A percentile compares a stretch with the other conserved stretches of the same genome.
Conservation (phyloP, 2,113 vertebrate species). For the Nothocercus nigrocapillus region DNA sequence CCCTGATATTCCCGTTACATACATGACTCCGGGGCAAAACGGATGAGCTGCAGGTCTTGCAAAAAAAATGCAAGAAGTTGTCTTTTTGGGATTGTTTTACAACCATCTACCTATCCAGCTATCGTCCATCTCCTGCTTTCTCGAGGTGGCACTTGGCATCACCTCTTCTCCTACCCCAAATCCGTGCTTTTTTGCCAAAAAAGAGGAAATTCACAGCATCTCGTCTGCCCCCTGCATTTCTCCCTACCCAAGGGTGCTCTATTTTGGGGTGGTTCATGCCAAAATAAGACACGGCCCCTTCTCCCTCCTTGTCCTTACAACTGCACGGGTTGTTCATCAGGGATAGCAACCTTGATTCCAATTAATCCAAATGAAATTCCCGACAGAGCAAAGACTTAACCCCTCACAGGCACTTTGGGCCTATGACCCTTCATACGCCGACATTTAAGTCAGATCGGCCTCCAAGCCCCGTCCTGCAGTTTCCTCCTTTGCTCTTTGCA, state of each 20-base stretch:
- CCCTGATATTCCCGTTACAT: accelerated
- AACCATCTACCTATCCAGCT: neutral
- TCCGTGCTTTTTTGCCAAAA: no score
- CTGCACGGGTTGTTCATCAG: accelerated
- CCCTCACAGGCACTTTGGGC: neutral
- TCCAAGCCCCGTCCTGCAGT: neutral
- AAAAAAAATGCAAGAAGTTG: neutral
- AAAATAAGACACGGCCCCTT: no score
- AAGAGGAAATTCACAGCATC: no score
- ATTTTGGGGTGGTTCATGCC: no score
- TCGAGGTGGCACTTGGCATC: neutral
- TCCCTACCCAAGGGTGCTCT: no score
- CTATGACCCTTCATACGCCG: no score
- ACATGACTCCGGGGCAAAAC: no score
- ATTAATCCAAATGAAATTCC: neutral
- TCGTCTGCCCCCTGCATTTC: no score
- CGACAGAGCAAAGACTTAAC: neutral
- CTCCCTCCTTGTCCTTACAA: no score
- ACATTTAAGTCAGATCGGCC: neutral
- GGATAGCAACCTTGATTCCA: neutral
- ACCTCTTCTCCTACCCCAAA: neutral
- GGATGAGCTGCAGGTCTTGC: no score
- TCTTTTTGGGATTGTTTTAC: neutral
- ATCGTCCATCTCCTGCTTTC: neutral
- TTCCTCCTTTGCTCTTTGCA: constrained; percentile 32